These are phyloP conservation scores for Regulus satrapa DNA, from an alignment of 2,113 vertebrate species.

Conservation along the genomic window DNA sequence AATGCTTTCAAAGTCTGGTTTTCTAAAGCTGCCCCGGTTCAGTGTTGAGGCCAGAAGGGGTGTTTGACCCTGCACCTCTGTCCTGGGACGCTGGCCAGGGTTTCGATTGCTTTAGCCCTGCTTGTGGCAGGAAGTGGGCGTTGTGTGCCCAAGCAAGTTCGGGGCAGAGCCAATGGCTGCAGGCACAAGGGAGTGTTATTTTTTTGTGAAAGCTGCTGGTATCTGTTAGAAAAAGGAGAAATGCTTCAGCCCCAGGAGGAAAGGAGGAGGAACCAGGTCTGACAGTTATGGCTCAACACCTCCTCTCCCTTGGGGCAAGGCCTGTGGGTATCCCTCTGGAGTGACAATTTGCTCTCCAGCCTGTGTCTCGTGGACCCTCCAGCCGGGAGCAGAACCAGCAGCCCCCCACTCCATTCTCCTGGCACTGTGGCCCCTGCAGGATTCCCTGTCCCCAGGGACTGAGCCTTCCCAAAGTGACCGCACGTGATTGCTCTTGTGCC, in stretches of 20 bases:
- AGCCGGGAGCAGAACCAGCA: not conserved
- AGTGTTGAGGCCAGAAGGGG: not conserved
- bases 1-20: accelerated
- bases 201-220: not conserved
- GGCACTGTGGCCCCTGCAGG: not conserved
- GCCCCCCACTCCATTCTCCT: accelerated
- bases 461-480: not conserved
- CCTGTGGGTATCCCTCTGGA: accelerated
- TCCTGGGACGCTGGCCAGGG: accelerated
- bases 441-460: not conserved
- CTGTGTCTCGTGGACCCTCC: accelerated
- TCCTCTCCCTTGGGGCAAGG: accelerated
- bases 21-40: not conserved
- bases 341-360: not conserved
- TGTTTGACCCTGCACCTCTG: not conserved
- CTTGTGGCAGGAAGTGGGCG: not conserved
- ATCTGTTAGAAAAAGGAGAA: slow-evolving; percentile 6
- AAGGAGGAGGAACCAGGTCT: not conserved
- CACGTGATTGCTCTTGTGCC: not conserved
- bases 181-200: accelerated
- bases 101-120: not conserved
- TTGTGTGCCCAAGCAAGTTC: not conserved
- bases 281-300: not conserved
- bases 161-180: not conserved
- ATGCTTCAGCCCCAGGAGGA: not conserved